Conservation (phyloP, 2,113 vertebrate species). For the Heliornis fulica region DNA sequence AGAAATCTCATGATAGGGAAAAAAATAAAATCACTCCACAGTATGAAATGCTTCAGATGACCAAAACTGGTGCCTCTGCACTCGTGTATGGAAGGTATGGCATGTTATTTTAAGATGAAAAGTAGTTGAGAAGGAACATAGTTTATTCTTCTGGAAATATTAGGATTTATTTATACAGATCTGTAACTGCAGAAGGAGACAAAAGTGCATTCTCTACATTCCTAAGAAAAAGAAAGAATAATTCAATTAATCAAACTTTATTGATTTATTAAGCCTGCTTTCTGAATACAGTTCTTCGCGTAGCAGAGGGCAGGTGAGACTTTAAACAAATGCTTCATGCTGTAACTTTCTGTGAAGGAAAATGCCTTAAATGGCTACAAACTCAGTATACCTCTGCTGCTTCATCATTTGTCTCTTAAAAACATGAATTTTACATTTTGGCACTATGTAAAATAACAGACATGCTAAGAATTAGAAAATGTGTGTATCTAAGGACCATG, state of each 20-base stretch:
- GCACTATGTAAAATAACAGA: constrained; percentile 2
- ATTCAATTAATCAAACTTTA: constrained; percentile 13
- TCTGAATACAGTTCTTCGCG: not conserved
- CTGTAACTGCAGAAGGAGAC: not conserved
- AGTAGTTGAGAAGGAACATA: not conserved
- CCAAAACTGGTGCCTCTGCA: not conserved
- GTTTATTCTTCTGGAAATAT: not conserved
- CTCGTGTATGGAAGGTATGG: not conserved
- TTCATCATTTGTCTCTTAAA: constrained; percentile 31
- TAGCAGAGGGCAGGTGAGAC: constrained; percentile 23
- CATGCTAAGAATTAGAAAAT: not conserved
- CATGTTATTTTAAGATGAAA: not conserved
- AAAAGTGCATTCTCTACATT: not conserved
- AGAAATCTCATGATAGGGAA: not conserved
- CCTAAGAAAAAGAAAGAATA: constrained; percentile 1
- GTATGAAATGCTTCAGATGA: not conserved
- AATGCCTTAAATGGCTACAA: constrained; percentile 47
- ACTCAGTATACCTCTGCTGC: not conserved
- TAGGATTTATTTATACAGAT: not conserved
- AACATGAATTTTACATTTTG: constrained; percentile 27
- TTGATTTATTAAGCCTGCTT: not conserved
- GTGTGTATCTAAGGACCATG: not conserved
- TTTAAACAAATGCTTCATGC: not conserved
- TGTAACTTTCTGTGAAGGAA: not conserved
- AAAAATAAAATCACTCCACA: not conserved